Evolutionary conservation across 2,113 vertebrate genomes (phyloP), one percentile per base, ranked within the genome.

Genomic region (Ceyx cyanopectus): DNA sequence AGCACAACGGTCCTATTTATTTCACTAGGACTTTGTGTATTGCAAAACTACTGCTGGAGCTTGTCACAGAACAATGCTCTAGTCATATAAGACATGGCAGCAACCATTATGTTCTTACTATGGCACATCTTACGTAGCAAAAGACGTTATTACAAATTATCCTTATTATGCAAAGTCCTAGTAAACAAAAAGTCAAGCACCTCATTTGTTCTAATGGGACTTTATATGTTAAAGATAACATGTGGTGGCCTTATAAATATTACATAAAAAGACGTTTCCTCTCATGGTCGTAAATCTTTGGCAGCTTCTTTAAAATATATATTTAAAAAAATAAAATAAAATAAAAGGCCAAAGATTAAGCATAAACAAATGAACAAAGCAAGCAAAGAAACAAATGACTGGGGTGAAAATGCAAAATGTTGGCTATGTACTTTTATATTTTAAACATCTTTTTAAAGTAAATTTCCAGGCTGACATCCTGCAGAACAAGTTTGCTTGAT

Each of bases 111-210:
- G 85, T 51, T 87, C 90, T 92, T 93, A 87, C 80, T 77, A 81
- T 90, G 46, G 68, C 43, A 90, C 89, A 90, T 92, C 69, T 92
- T 93, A 70, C 77, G 77, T 60, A 92, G 90, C 61, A 73, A 85
- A 93, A 92, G 85, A 93, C 89, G 96, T 95, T 96, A 94, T 92
- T 94, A 92, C 90, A 97, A 97, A 97, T 95, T 96, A 96, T 93
- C 84, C 81, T 89, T 96, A 92, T 89, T 97, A 94, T 78, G 93
- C 83, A 92, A 95, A 88, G 75, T 96, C 96, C 81, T 96, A 92
- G 91, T 92, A 94, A 96, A 92, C 89, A 96, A 97, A 94, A 95
- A 96, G 78, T 84, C 93, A 93, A 60, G 46, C 92, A 96, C 89
- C 90, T 96, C 94, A 85, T 70, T 96, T 56, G 2, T 77, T 66